Conservation (phyloP, 2,113 vertebrate species). For the Chiloscyllium plagiosum region DNA sequence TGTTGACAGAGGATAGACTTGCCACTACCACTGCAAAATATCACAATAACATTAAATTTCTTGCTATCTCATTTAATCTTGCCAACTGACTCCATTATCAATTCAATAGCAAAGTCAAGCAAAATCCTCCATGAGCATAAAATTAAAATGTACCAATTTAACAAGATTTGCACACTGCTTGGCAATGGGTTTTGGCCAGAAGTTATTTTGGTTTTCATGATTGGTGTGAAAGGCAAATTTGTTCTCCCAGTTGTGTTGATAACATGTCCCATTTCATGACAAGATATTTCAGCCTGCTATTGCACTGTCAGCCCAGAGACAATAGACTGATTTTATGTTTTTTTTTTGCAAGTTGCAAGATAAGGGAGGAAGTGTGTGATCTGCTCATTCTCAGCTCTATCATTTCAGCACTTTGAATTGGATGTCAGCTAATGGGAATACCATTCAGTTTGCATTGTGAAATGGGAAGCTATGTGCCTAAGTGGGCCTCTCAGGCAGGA, state of each 20-base stretch:
- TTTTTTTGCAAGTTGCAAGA: not conserved
- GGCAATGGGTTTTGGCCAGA: not conserved
- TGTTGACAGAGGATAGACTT: not conserved
- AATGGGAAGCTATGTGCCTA: not conserved
- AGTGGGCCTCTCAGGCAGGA: too few species aligned
- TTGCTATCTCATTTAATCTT: not conserved
- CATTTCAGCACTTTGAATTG: too few species aligned
- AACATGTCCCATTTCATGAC: not conserved
- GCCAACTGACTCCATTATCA: not conserved
- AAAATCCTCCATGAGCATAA: not conserved
- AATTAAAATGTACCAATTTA: not conserved
- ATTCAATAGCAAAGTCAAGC: not conserved
- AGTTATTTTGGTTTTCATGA: too few species aligned
- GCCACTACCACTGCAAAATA: not conserved
- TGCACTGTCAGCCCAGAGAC: not conserved
- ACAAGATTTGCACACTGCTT: not conserved
- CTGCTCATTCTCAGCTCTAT: not conserved
- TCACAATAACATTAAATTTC: not conserved
- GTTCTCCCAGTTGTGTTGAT: not conserved
- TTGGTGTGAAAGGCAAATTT: not conserved
- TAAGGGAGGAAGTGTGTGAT: not conserved
- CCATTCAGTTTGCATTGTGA: not conserved
- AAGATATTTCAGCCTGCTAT: not conserved
- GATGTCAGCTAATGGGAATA: not conserved
- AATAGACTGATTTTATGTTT: not conserved